Percentiles rank a stretch among this genome's conserved stretches.
Conservation (phyloP, 2,113 vertebrate species). For the Fukomys damarensis region DNA sequence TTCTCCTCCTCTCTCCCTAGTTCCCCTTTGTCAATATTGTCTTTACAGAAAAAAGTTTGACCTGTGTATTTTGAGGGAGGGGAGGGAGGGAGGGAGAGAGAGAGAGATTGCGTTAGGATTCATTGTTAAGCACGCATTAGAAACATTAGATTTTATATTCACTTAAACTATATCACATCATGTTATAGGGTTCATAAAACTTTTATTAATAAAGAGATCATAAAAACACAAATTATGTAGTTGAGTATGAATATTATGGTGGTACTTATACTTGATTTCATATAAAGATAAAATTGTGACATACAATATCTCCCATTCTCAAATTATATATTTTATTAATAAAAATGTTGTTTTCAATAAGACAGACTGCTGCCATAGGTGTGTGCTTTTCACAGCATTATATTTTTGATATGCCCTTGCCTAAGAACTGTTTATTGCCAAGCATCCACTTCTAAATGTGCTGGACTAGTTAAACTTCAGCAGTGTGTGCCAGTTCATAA, state of each 20-base stretch:
- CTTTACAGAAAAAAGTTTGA: not conserved
- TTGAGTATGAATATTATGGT: not conserved
- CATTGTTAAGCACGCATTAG: not conserved
- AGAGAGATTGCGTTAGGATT: not conserved
- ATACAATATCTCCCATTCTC: not conserved
- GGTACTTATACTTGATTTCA: not conserved
- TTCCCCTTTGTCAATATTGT: not conserved
- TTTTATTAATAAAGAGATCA: not conserved
- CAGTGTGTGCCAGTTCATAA: constrained; percentile 44
- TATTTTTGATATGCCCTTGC: constrained; percentile 46
- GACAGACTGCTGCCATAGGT: not conserved
- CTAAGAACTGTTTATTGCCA: constrained; percentile 61
- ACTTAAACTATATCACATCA: not conserved
- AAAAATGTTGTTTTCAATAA: not conserved
- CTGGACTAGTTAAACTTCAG: constrained; percentile 61
- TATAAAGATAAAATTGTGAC: not conserved
- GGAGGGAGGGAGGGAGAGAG: no score
- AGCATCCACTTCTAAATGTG: constrained; percentile 60
- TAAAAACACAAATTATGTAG: not conserved
- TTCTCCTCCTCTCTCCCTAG: no score
- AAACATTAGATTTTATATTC: constrained; percentile 15
- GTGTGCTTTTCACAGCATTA: not conserved
- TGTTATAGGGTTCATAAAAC: not conserved
- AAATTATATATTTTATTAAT: constrained; percentile 39
- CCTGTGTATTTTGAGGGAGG: not conserved